Base-by-base conservation (phyloP, 1,140 invertebrate species). In the Argopecten irradians region DNA sequence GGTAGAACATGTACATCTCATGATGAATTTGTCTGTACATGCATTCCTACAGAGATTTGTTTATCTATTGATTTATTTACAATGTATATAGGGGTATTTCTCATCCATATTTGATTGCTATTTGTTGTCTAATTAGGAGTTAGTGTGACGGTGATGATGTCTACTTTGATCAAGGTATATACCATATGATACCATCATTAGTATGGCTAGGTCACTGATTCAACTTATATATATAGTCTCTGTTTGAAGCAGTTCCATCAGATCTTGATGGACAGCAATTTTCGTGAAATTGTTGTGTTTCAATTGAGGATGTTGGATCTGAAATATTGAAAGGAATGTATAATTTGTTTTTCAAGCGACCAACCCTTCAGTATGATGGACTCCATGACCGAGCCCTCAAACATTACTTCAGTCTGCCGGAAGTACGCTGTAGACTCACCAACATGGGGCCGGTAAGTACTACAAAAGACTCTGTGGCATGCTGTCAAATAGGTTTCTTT, bases 361-460 rank as follows among this genome's bases (percentile, higher is more conserved):
- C 93, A 34, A 92, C 94, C 16, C 90, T 94, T 13, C 92, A 94
- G 90, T 93, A 94, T 93, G 93, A 94, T 91, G 93, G 93, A 0
- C 89, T 94, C 19, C 93, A 94, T 86, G 94, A 95, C 87, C 88
- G 92, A 84, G 92, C 93, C 19, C 90, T 95, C n/a, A 95, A 95
- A 82, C 93, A 95, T 86, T 94, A 95, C 89, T 95, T 94, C 91
- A 93, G 92, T 86, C 89, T 92, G 43, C 91, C 91, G 22, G 92
- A 94, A 34, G 92, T 95, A 13, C 86, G 92, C 84, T 89, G 91
- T 13, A 89, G 89, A 55, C 91, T 95, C 33, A 94, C 94, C 33
- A 92, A 94, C 32, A 91, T 94, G 89, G 90, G 92, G 16, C 55
- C 89, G 85, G 93, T 94, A 92, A 87, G 90, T 89, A 83, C 19